Evolutionary conservation across 2,797 vertebrate species (phyloP), one percentile per base, ranked within the genome.

Genomic region (Morus bassanus): DNA sequence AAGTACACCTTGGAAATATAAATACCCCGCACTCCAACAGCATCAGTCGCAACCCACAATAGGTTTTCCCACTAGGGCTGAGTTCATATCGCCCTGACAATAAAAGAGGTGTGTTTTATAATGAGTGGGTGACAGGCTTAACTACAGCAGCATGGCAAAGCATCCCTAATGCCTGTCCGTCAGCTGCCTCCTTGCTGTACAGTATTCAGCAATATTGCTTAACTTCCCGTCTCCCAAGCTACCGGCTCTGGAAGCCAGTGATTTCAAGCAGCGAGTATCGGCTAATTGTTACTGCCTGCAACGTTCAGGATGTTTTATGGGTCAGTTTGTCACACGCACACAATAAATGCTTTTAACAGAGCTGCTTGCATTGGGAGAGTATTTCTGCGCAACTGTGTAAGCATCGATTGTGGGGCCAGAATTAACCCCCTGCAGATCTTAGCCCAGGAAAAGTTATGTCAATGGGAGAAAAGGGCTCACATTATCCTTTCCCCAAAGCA

Each of bases 301-400:
- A 87, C 1, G 27, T 76, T 46, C 31, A 51, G 83, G 91, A 74
- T 89, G 76, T 48, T 89, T 74, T 51, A 83, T 74, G 85, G 95
- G 79, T 84, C 89, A 63, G 33, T 79, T 91, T 72, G 63, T 74
- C 61, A 43, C 56, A 63, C 4, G 8, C 64, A 72, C 83, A 82
- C 81, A 87, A 93, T 81, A 90, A 96, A 79, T 57, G 87, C 91
- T 69, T 91, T 89, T 84, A 93, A 37, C 39, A 74, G 94, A 86
- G 86, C 78, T 85, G 80, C 78, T 93, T 8, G 0, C 64, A 8
- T 23, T 50, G 43, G 74, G 61, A 11, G 6, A 51, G n/a, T 76
- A 69, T 64, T 94, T 82, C 88, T 78, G 51, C 1, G 2, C 82
- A 60, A 91, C 89, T 74, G 72, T 31, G 37, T 37, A 65, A 91